phyloP scores from a whole-genome alignment of 2,888 invertebrate species.

The Hoplodrina ambigua region DNA sequence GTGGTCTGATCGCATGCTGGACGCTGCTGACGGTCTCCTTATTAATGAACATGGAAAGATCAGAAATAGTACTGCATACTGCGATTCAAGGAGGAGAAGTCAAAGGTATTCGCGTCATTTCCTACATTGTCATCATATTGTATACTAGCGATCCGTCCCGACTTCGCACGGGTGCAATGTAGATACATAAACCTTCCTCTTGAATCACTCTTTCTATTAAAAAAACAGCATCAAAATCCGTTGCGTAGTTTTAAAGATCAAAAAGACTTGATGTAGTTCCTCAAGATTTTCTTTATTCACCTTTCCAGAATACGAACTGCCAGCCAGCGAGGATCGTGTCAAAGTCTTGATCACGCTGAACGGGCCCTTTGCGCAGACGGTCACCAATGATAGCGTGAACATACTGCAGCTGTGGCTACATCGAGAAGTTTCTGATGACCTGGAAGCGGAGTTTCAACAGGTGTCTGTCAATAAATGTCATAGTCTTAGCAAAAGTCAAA shows the following conservation, averaged over 20 bases:
- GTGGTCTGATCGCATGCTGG: conserved; percentile 91
- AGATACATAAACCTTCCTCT: no score
- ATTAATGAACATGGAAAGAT: conserved; percentile 92
- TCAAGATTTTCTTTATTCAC: neutral
- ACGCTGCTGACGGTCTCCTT: conserved; percentile 92
- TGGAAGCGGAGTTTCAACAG: conserved; percentile 63
- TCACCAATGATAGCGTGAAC: conserved; percentile 65
- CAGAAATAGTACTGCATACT: conserved; percentile 91
- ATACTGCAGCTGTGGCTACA: conserved; percentile 74
- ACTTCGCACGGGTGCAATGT: no score
- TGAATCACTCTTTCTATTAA: no score
- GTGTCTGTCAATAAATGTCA: conserved; percentile 64
- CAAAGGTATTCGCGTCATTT: conserved; percentile 78
- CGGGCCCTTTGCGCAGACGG: conserved; percentile 75
- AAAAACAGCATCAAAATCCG: no score
- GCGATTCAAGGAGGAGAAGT: conserved; percentile 89
- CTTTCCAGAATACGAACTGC: conserved; percentile 78
- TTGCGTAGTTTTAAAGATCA: no score
- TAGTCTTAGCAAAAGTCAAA: no score
- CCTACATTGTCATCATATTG: neutral
- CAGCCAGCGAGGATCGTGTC: conserved; percentile 62
- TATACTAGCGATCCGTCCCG: no score
- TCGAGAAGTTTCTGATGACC: conserved; percentile 51
- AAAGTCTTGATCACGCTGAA: conserved; percentile 73
- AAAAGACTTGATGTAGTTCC: neutral